These are phyloP conservation scores for Diglossa brunneiventris DNA, from an alignment of 2,113 vertebrate species.

Conservation along the genomic window DNA sequence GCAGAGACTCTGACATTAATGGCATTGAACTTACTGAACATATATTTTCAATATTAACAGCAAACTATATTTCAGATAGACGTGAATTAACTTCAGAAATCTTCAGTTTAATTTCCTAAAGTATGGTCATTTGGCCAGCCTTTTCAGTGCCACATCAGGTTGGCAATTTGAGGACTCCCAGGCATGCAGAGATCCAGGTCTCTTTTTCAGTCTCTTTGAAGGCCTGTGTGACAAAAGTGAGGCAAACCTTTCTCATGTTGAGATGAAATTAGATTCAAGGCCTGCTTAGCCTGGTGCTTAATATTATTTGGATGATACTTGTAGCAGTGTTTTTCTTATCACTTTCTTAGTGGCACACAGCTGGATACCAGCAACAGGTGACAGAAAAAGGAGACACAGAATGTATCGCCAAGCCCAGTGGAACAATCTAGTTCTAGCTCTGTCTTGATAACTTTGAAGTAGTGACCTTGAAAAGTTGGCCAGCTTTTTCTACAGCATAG, in stretches of 20 bases:
- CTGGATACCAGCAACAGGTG: not conserved
- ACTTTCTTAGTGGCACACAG: not conserved
- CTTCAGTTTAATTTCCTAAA: not conserved
- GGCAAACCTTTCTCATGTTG: not conserved
- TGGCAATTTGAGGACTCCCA: not conserved
- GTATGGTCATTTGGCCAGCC: not conserved
- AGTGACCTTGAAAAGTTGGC: not conserved
- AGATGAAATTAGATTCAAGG: not conserved
- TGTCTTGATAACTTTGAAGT: not conserved
- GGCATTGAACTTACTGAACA: not conserved
- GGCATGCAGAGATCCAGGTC: not conserved
- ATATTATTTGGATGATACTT: not conserved
- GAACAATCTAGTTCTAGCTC: not conserved
- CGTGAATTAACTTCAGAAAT: not conserved
- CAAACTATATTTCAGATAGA: not conserved
- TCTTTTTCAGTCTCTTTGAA: not conserved
- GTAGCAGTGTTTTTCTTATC: not conserved
- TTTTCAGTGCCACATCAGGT: not conserved
- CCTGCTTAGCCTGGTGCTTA: not conserved
- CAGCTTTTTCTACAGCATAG: not conserved
- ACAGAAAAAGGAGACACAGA: not conserved
- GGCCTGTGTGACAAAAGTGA: fast-evolving
- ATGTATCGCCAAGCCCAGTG: not conserved
- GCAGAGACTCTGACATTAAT: not conserved
- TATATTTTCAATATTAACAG: not conserved